Base-by-base conservation (phyloP, 2,888 invertebrate species). In the Resseliella maxima region DNA sequence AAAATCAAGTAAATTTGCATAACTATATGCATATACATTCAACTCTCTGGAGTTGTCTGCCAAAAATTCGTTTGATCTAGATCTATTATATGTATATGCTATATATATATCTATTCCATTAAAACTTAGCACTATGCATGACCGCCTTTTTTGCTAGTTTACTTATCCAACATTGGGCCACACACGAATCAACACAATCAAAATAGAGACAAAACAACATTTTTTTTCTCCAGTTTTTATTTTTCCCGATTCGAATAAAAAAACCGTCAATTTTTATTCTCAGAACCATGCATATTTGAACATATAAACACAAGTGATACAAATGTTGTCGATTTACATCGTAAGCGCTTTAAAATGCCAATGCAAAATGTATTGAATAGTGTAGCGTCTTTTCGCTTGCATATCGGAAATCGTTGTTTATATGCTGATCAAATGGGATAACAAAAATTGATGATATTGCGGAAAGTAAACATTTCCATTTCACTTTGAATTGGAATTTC, bases 371-470 rank as follows among this genome's bases (percentile, higher is more conserved):
- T 24, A 59, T 59, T 5, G 59, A 59, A 24, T 5, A 6, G n/a
- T 24, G 50, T 5, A n/a, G 18, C 46, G 15, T 50, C 18, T 50
- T 50, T 50, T 50, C 2, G 2, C 18, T 15, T 50, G 8, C 46
- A 50, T 41, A 41, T 41, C 2, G 59, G n/a, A 59, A 59, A 59
- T 59, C 59, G 5, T n/a, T 59, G 24, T 59, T 59, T 59, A 59
- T 59, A 59, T 59, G 59, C 27, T 59, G 59, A 59, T 59, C 59
- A 27, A 59, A 59, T 24, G 59, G n/a, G 59, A 24, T 24, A n/a
- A 59, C 59, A 59, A 27, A 59, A 59, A 59, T 50, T 50, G 46
- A 50, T 50, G 46, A 59, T 24, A 59, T 59, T 59, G 59, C 59
- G 59, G 59, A 59, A 59, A 59, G 24, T 59, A 27, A 27, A 59